phyloP scores from a whole-genome alignment of 2,113 vertebrate species.

The Suricata suricatta region DNA sequence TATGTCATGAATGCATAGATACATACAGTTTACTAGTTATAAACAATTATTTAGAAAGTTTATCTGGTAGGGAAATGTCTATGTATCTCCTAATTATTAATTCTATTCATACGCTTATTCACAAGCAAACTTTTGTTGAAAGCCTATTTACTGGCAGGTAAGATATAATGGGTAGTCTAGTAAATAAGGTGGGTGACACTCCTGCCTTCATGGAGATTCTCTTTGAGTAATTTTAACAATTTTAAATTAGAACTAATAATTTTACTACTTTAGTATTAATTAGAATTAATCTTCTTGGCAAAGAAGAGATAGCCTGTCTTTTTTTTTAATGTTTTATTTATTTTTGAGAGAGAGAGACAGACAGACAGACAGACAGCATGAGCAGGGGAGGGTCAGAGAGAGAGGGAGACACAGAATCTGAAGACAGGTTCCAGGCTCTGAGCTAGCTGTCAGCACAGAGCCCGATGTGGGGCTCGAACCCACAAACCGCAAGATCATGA shows the following conservation, averaged over 20 bases:
- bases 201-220: background rate
- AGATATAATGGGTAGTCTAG: background rate
- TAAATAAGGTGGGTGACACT: background rate
- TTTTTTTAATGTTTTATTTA: too few relatives aligned
- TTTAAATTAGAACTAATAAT: background rate
- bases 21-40: background rate
- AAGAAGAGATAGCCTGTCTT: background rate
- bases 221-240: background rate
- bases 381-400: too few relatives aligned
- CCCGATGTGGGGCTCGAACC: too few relatives aligned
- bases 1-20: background rate
- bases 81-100: background rate
- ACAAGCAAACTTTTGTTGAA: background rate
- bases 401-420: too few relatives aligned
- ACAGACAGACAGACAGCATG: too few relatives aligned
- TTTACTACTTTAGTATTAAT: background rate
- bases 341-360: background rate
- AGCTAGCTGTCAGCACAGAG: too few relatives aligned
- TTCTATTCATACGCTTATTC: background rate
- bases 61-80: background rate
- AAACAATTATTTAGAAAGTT: slow-evolving; percentile 2
- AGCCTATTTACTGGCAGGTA: background rate
- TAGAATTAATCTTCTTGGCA: background rate
- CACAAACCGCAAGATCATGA: too few relatives aligned
- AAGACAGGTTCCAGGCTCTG: too few relatives aligned